Evolutionary conservation across 2,113 vertebrate genomes (phyloP).

Genomic region (Siniperca chuatsi): DNA sequence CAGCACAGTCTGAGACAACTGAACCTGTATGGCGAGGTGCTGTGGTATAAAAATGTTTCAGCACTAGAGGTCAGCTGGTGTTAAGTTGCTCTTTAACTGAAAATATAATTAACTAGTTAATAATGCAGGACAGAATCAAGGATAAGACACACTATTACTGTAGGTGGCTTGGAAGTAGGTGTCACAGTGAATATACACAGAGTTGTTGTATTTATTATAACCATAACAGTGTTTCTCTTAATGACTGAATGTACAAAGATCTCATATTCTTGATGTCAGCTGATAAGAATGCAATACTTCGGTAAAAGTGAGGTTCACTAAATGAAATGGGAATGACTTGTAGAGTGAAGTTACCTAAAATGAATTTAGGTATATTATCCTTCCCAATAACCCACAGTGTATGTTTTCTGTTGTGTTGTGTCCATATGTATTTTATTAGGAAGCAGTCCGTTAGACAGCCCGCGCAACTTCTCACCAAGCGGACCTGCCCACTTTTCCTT

Average conservation of each 20-base stretch:
- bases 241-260: not conserved
- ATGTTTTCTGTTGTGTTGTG: slow-evolving; percentile 11
- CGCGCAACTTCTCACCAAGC: slow-evolving; percentile 94
- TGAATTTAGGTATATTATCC: not conserved
- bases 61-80: not conserved
- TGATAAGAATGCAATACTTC: not conserved
- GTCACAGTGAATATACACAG: not conserved
- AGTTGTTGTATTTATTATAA: not conserved
- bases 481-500: slow-evolving; percentile 95
- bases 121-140: not conserved
- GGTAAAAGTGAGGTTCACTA: not conserved
- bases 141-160: not conserved
- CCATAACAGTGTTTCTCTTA: not conserved
- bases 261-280: not conserved
- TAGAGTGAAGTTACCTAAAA: not conserved
- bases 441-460: slow-evolving; percentile 94
- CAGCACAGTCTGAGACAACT: not conserved
- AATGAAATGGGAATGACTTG: not conserved
- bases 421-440: slow-evolving; percentile 79
- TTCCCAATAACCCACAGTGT: not conserved
- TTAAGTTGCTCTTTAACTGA: slow-evolving; percentile 3
- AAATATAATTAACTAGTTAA: not conserved
- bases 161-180: slow-evolving; percentile 3
- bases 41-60: not conserved
- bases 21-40: not conserved